Conservation (phyloP, 2,113 vertebrate species). For the Mesocricetus auratus region DNA sequence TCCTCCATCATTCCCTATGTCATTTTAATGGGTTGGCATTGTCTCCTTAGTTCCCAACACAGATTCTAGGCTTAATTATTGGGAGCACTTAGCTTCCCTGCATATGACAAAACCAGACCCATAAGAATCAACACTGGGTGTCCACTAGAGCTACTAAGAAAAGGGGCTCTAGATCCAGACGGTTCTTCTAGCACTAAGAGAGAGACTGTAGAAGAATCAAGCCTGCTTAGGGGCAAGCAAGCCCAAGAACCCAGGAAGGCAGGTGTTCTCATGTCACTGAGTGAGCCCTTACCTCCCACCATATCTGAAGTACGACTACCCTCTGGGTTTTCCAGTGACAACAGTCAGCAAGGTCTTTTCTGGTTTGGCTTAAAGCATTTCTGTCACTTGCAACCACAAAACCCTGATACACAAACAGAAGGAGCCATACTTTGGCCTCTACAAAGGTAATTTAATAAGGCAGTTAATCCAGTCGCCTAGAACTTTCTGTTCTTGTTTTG, state of each 20-base stretch:
- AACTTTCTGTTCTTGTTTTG: slow-evolving; percentile 48
- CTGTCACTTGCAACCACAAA: slow-evolving; percentile 63
- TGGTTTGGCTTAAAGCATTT: slow-evolving; percentile 5
- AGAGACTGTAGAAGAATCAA: neutral
- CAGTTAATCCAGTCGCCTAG: neutral
- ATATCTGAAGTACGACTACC: neutral
- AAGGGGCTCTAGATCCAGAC: neutral
- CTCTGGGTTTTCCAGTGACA: slow-evolving; percentile 1
- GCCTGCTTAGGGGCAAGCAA: neutral
- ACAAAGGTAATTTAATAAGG: slow-evolving; percentile 34
- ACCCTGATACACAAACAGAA: neutral
- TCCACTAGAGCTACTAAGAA: neutral
- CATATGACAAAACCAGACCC: neutral
- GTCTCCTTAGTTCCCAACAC: neutral
- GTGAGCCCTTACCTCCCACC: neutral
- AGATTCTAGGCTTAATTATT: neutral
- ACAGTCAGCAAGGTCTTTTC: neutral
- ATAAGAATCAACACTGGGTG: neutral
- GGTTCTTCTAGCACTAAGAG: neutral
- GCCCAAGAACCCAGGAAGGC: neutral
- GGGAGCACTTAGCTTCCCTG: neutral
- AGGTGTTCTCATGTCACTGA: neutral
- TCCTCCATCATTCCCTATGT: neutral
- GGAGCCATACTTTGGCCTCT: neutral
- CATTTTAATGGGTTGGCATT: neutral